These are phyloP conservation scores for Hemicrepidius hirtus DNA, from an alignment of 2,888 invertebrate species.

Conservation along the genomic window DNA sequence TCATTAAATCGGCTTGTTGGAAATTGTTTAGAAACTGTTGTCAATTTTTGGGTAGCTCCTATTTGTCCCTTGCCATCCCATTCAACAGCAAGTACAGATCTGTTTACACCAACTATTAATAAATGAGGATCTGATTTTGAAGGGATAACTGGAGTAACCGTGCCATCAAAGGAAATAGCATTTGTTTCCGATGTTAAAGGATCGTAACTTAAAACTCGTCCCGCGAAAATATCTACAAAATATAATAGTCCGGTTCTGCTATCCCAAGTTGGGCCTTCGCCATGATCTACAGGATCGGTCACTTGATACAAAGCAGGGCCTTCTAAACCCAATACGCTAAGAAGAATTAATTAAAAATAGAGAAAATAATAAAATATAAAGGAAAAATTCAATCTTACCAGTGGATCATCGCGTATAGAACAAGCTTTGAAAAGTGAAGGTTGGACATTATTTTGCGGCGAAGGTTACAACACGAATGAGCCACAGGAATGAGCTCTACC, in stretches of 20 bases:
- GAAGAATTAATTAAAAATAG: too few relatives aligned
- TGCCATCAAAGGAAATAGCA: conserved; percentile 59
- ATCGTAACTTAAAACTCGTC: conserved; percentile 69
- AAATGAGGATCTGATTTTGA: conserved; percentile 68
- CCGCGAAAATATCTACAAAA: conserved; percentile 72
- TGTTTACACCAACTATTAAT: conserved; percentile 70
- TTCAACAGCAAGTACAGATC: conserved; percentile 70
- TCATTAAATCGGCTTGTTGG: conserved; percentile 75
- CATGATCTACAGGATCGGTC: conserved; percentile 65
- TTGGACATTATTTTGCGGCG: too few relatives aligned
- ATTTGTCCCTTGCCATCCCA: conserved; percentile 71
- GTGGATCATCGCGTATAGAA: too few relatives aligned
- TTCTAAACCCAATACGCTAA: neutral
- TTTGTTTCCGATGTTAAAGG: conserved; percentile 63
- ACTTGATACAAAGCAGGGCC: conserved; percentile 46
- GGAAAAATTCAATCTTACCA: too few relatives aligned
- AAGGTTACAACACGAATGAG: too few relatives aligned
- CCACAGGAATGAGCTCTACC: too few relatives aligned
- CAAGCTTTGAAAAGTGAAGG: too few relatives aligned
- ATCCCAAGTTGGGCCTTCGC: conserved; percentile 75
- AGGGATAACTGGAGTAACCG: conserved; percentile 71
- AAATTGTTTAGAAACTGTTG: conserved; percentile 71
- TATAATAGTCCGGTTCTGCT: conserved; percentile 68
- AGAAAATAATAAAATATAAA: too few relatives aligned
- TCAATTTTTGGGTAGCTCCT: conserved; percentile 56